Evolutionary conservation across 2,888 invertebrate genomes (phyloP).

Genomic region (Nemurella pictetii): DNA sequence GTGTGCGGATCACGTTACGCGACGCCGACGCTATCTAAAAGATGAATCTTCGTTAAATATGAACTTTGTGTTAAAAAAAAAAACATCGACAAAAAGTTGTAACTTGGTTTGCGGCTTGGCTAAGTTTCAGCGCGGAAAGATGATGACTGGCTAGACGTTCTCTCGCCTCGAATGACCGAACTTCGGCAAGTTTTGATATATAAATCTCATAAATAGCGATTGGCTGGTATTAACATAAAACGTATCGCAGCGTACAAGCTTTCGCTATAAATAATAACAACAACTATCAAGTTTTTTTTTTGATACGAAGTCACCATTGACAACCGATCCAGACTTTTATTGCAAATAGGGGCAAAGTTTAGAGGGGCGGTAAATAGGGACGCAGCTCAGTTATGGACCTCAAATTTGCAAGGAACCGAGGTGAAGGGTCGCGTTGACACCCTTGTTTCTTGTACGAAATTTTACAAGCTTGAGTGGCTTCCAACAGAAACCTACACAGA

Average conservation of each 20-base stretch:
- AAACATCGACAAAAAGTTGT: neutral
- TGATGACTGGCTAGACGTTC: neutral
- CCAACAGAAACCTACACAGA: too few relatives aligned
- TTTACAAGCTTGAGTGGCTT: too few relatives aligned
- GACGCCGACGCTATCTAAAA: neutral
- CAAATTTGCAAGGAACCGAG: too few relatives aligned
- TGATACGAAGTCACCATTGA: neutral
- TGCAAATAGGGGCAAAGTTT: neutral
- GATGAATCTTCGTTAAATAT: neutral
- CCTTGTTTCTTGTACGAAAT: too few relatives aligned
- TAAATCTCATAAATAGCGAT: neutral
- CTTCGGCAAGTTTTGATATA: neutral
- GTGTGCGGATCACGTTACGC: neutral
- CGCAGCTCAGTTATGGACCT: neutral
- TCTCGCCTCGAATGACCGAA: neutral
- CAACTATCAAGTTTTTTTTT: neutral
- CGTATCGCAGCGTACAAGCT: too few relatives aligned
- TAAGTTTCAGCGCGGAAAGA: neutral
- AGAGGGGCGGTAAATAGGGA: too few relatives aligned
- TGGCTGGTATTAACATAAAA: neutral
- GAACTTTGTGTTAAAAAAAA: neutral
- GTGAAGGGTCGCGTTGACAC: too few relatives aligned
- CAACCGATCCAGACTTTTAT: neutral
- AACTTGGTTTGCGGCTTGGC: neutral
- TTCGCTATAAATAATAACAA: neutral